Conservation (phyloP, 1,140 invertebrate species). For the Bacillus rossius region DNA sequence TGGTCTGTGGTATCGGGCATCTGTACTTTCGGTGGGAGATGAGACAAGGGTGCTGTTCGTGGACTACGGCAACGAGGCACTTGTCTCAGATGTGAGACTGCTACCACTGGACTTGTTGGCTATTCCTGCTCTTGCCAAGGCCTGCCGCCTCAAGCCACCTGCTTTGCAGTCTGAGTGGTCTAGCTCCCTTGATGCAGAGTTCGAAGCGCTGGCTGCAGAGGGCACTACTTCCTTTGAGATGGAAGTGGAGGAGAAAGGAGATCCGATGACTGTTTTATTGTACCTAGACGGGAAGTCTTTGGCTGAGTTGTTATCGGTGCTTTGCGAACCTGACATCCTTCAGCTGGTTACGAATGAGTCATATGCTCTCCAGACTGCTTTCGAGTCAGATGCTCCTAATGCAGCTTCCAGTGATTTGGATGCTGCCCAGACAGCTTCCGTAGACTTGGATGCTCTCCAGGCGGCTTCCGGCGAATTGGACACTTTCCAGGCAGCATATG, state of each 20-base stretch:
- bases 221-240: conserved; percentile 53
- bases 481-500: too few relatives aligned
- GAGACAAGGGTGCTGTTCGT: conserved; percentile 57
- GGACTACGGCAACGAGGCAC: conserved; percentile 67
- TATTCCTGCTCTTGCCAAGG: conserved; percentile 53
- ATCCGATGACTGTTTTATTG: conserved; percentile 5
- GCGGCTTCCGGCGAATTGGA: too few relatives aligned
- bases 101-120: conserved; percentile 56
- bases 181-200: conserved; percentile 53
- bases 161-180: conserved; percentile 55
- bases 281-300: conserved; percentile 1
- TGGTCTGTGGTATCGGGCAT: conserved; percentile 57
- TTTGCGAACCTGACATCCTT: background rate
- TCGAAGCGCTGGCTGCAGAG: conserved; percentile 54
- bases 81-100: conserved; percentile 49
- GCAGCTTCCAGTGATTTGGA: too few relatives aligned
- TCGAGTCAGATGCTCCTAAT: too few relatives aligned
- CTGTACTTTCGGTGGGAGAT: conserved; percentile 54
- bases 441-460: too few relatives aligned
- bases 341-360: too few relatives aligned
- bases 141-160: conserved; percentile 56
- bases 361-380: too few relatives aligned
- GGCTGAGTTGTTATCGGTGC: background rate
- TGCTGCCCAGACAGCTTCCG: too few relatives aligned
- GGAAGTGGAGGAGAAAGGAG: conserved; percentile 2